phyloP scores from a whole-genome alignment of 1,140 invertebrate genomes.

The Berghia stephanieae region DNA sequence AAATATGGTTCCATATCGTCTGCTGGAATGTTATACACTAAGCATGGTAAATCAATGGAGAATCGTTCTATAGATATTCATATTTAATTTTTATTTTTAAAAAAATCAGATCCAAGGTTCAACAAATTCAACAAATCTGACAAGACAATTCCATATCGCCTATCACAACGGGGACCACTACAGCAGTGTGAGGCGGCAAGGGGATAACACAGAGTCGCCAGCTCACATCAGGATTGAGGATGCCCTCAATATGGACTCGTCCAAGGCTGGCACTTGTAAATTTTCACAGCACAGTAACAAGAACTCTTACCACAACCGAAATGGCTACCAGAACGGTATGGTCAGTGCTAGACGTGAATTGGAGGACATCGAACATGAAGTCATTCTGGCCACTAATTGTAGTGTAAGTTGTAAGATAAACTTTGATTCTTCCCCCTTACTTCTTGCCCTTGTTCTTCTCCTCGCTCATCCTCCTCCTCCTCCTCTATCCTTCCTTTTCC shows the following conservation, averaged over 20 bases:
- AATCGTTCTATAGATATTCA: too few relatives aligned
- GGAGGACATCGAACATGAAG: conserved; percentile 51
- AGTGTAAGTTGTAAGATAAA: conserved; percentile 39
- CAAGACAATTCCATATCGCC: conserved; percentile 68
- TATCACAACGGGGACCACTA: conserved; percentile 73
- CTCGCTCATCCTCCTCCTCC: not conserved
- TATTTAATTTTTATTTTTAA: too few relatives aligned
- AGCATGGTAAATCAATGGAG: too few relatives aligned
- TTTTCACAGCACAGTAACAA: not conserved
- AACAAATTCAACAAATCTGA: conserved; percentile 29
- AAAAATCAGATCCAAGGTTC: conserved; percentile 58
- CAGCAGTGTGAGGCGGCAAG: conserved; percentile 65
- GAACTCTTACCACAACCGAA: not conserved
- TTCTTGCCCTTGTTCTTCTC: not conserved
- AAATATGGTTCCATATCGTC: too few relatives aligned
- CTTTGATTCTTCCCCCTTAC: not conserved
- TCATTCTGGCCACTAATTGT: conserved; percentile 54
- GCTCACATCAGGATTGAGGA: conserved; percentile 65
- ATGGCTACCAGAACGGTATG: conserved; percentile 32
- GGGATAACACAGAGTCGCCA: conserved; percentile 66
- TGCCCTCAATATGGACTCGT: not conserved
- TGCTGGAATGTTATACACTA: too few relatives aligned
- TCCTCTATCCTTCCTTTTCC: not conserved
- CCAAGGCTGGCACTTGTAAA: not conserved
- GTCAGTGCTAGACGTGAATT: conserved; percentile 47